Evolutionary conservation across 2,888 invertebrate species (phyloP).

Genomic region (Cosmia pyralina): DNA sequence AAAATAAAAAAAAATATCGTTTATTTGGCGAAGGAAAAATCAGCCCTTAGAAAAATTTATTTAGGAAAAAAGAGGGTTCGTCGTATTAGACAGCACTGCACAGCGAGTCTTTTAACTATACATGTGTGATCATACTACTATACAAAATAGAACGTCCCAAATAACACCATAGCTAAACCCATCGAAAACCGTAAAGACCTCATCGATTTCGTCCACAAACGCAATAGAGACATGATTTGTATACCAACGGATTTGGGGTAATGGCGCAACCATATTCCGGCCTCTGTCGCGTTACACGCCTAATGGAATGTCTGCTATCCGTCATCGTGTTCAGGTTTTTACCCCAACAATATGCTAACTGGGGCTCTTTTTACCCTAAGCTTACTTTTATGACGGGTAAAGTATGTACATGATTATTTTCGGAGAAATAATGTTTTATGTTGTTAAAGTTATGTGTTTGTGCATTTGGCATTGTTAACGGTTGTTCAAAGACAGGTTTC

Average conservation of each 20-base stretch:
- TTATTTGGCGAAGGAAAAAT: too few species aligned
- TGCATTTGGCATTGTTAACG: too few species aligned
- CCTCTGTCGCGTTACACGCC: slow-evolving; percentile 56
- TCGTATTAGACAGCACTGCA: neutral
- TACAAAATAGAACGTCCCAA: neutral
- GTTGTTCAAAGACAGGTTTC: neutral
- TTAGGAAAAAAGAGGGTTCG: neutral
- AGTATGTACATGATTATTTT: slow-evolving; percentile 34
- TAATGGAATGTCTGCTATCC: slow-evolving; percentile 72
- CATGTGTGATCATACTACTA: neutral
- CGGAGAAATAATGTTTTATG: slow-evolving; percentile 1
- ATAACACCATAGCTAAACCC: slow-evolving; percentile 6
- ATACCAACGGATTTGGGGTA: slow-evolving; percentile 68
- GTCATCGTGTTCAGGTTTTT: slow-evolving; percentile 61
- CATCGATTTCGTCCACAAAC: slow-evolving; percentile 54
- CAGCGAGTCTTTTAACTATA: too few species aligned
- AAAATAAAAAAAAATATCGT: too few species aligned
- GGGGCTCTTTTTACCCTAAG: slow-evolving; percentile 44
- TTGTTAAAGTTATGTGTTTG: neutral
- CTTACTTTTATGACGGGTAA: slow-evolving; percentile 39
- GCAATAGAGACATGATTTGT: slow-evolving; percentile 67
- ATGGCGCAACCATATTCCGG: slow-evolving; percentile 70
- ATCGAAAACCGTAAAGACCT: slow-evolving; percentile 30
- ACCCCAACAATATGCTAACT: slow-evolving; percentile 62
- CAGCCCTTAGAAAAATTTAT: neutral